phyloP scores from a whole-genome alignment of 1,140 invertebrate species.

The Zaprionus gabonicus region DNA sequence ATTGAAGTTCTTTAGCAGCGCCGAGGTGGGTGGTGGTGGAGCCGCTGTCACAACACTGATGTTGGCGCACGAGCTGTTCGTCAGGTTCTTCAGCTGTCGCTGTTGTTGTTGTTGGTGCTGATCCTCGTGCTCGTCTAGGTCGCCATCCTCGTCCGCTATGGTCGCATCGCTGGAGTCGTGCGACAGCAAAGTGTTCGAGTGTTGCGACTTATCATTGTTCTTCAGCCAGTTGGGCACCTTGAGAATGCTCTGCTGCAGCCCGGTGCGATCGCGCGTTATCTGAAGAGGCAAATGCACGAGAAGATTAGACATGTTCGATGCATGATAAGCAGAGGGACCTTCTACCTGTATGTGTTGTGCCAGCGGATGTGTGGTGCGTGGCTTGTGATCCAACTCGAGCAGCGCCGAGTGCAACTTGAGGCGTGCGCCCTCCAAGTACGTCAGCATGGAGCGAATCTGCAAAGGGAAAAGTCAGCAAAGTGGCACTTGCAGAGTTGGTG shows the following conservation, averaged over 20 bases:
- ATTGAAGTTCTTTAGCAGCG: conserved; percentile 60
- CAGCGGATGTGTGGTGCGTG: conserved; percentile 91
- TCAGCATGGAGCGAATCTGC: conserved; percentile 96
- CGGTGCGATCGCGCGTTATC: conserved; percentile 94
- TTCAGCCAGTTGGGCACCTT: conserved; percentile 93
- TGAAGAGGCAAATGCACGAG: conserved; percentile 69
- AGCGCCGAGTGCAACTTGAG: conserved; percentile 94
- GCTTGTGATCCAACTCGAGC: conserved; percentile 91
- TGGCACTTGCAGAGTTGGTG: not conserved
- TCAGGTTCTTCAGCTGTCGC: conserved; percentile 50
- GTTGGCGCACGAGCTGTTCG: conserved; percentile 68
- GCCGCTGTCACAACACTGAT: conserved; percentile 49
- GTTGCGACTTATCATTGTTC: conserved; percentile 86
- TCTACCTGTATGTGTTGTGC: conserved; percentile 90
- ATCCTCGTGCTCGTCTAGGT: conserved; percentile 43
- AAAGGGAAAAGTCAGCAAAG: not conserved
- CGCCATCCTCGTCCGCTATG: conserved; percentile 60
- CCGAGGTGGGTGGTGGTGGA: conserved; percentile 19
- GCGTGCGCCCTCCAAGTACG: conserved; percentile 95
- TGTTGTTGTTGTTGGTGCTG: conserved; percentile 34
- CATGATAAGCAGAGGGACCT: not conserved
- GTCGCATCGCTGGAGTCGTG: conserved; percentile 82
- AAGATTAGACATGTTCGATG: not conserved
- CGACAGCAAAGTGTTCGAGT: conserved; percentile 48
- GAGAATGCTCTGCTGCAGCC: conserved; percentile 93